These are phyloP conservation scores for Ips nitidus DNA, from an alignment of 1,140 invertebrate species.

Conservation along the genomic window DNA sequence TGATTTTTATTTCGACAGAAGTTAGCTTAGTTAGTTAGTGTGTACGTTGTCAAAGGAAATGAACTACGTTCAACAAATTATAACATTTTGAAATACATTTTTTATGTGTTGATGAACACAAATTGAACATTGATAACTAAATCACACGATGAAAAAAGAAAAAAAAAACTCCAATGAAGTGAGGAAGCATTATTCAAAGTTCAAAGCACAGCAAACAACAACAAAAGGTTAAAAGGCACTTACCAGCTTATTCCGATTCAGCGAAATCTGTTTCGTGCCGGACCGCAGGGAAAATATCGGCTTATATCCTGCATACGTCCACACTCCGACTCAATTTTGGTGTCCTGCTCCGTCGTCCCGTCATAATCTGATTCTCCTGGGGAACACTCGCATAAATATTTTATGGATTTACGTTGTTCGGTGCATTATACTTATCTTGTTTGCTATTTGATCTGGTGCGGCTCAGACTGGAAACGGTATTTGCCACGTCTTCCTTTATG, in stretches of 20 bases:
- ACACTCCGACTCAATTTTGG: slow-evolving; percentile 31
- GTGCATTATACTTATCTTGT: slow-evolving; percentile 53
- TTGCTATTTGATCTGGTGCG: slow-evolving; percentile 50
- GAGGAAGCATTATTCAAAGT: too few relatives aligned
- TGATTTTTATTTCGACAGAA: too few relatives aligned
- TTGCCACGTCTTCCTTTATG: slow-evolving; percentile 23
- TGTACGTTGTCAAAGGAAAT: too few relatives aligned
- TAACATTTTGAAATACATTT: too few relatives aligned
- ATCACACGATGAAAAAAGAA: too few relatives aligned
- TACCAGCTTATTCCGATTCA: slow-evolving; percentile 35
- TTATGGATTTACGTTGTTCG: slow-evolving; percentile 54
- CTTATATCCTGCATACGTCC: slow-evolving; percentile 36
- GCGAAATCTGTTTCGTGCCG: slow-evolving; percentile 26
- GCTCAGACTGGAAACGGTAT: slow-evolving; percentile 31
- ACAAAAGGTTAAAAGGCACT: slow-evolving; percentile 24
- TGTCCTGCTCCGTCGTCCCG: slow-evolving; percentile 38
- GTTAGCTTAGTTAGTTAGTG: too few relatives aligned
- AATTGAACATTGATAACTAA: too few relatives aligned
- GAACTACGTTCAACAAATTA: too few relatives aligned
- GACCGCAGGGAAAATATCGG: slow-evolving; percentile 37
- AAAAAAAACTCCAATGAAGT: too few relatives aligned
- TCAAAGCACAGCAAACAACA: neutral
- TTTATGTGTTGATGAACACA: too few relatives aligned
- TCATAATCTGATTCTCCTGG: slow-evolving; percentile 51
- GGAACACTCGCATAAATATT: slow-evolving; percentile 50